Conservation (phyloP, 2,113 vertebrate genomes). For the Nicator chloris region DNA sequence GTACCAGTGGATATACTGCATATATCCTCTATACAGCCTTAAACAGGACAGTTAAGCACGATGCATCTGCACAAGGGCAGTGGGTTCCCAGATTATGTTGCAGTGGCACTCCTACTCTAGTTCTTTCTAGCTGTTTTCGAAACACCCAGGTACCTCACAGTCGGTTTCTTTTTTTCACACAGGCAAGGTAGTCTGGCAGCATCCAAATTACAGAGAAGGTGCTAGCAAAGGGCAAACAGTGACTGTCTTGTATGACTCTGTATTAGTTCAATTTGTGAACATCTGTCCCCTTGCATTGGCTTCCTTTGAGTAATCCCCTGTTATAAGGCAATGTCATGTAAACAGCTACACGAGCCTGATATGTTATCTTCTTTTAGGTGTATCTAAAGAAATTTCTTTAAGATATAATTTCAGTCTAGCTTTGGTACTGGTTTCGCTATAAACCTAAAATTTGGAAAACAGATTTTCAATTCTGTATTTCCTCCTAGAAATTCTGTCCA, state of each 20-base stretch:
- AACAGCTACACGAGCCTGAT: neutral
- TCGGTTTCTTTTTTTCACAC: neutral
- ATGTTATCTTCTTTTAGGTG: neutral
- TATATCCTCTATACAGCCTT: neutral
- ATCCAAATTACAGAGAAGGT: neutral
- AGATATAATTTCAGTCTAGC: neutral
- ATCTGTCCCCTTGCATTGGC: neutral
- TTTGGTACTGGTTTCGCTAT: neutral
- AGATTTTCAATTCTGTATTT: neutral
- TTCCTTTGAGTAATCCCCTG: neutral
- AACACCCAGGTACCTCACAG: neutral
- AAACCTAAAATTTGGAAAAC: neutral
- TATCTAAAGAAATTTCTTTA: neutral
- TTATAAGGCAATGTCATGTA: neutral
- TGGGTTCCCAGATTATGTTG: neutral
- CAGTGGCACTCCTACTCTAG: neutral
- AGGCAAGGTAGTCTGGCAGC: accelerated
- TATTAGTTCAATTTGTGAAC: neutral
- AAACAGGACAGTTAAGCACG: neutral
- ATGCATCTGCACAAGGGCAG: neutral
- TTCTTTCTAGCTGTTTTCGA: neutral
- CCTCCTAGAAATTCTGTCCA: neutral
- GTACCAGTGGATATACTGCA: neutral
- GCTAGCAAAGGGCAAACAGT: neutral
- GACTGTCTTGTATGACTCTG: neutral